These are phyloP conservation scores for Strix aluco DNA, from an alignment of 2,113 vertebrate species.

Conservation along the genomic window DNA sequence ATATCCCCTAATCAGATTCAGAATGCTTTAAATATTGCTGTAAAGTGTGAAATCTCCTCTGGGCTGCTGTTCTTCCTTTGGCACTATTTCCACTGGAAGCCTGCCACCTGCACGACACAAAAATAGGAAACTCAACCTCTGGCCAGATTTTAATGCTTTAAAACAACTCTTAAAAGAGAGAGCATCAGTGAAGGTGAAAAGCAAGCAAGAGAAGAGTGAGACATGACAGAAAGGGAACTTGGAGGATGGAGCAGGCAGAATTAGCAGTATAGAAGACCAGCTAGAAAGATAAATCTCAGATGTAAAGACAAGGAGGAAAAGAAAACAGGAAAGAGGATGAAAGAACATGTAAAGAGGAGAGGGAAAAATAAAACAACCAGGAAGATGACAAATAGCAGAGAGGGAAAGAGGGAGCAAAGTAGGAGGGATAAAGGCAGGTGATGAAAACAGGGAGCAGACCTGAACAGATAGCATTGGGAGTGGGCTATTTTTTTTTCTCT, in stretches of 20 bases:
- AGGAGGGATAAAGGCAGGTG: neutral
- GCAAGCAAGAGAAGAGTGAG: neutral
- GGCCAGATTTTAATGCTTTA: constrained; percentile 21
- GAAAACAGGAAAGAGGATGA: neutral
- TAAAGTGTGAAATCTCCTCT: constrained; percentile 33
- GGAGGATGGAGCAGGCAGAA: neutral
- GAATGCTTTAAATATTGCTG: constrained; percentile 32
- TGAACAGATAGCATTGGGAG: neutral
- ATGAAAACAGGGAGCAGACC: neutral
- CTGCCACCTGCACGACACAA: neutral
- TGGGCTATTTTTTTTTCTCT: neutral
- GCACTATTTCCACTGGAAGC: constrained; percentile 29
- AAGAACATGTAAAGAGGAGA: neutral
- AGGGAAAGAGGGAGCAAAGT: neutral
- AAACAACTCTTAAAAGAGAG: constrained; percentile 2
- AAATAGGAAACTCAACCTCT: constrained; percentile 36
- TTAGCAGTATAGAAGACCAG: neutral
- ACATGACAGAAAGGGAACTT: neutral
- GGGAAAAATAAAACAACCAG: neutral
- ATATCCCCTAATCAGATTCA: constrained; percentile 3
- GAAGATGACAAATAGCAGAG: neutral
- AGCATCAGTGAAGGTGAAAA: neutral
- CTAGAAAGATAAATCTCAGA: neutral
- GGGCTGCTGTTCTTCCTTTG: constrained; percentile 47
- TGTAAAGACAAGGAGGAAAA: neutral